These are phyloP conservation scores for Urophycis tenuis DNA, from an alignment of 2,797 vertebrate species.

Conservation along the genomic window DNA sequence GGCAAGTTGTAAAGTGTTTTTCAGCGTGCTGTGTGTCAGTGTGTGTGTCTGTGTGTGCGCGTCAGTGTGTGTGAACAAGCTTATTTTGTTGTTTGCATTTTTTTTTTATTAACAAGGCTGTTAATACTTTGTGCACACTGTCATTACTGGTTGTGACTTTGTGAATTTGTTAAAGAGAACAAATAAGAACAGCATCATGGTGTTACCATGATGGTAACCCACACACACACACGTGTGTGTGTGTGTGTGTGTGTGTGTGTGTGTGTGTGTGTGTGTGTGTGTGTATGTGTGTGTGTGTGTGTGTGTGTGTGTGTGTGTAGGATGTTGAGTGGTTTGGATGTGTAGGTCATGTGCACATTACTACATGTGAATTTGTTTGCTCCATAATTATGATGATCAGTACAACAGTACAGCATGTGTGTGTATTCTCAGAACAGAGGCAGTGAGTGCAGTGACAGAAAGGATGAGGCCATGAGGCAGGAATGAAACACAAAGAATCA, in stretches of 20 bases:
- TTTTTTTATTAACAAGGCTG: background rate
- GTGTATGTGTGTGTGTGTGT: background rate
- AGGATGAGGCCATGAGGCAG: constrained; percentile 43
- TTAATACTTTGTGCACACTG: constrained; percentile 1
- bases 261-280: too few species aligned
- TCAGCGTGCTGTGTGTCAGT: background rate
- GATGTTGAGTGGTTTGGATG: too few species aligned
- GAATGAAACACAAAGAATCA: constrained; percentile 65
- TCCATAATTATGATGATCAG: too few species aligned
- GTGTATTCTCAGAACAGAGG: constrained; percentile 35
- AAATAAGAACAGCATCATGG: constrained; percentile 22
- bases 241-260: too few species aligned
- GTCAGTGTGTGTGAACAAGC: background rate
- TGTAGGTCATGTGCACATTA: too few species aligned
- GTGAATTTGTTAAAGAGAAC: constrained; percentile 10
- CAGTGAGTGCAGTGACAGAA: constrained; percentile 52
- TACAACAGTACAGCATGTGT: too few species aligned
- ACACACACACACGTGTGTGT: too few species aligned
- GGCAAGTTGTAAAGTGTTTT: constrained; percentile 7
- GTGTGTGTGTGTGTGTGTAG: background rate
- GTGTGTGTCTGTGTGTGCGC: background rate
- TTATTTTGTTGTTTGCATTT: background rate
- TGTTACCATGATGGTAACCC: too few species aligned
- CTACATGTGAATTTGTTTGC: too few species aligned
- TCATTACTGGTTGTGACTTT: constrained; percentile 3